A percentile compares a stretch with the other conserved stretches of the same genome.
These are phyloP conservation scores for Macrosoma leucophasiata DNA, from an alignment of 2,888 invertebrate species.

Conservation along the genomic window DNA sequence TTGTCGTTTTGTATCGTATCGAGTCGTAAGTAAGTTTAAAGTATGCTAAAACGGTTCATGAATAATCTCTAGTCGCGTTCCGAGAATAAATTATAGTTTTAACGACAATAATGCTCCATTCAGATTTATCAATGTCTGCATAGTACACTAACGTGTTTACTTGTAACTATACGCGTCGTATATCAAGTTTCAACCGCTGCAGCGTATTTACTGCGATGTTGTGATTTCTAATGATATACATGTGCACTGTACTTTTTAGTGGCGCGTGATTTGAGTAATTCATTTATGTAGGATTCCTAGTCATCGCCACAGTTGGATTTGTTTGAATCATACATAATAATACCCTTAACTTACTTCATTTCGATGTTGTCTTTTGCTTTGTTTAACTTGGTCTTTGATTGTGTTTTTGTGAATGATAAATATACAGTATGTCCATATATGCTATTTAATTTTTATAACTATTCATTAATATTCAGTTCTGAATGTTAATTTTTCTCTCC, in stretches of 20 bases:
- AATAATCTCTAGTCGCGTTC: constrained; percentile 10
- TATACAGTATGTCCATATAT: too few relatives aligned
- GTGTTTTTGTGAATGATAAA: too few relatives aligned
- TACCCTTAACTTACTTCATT: too few relatives aligned
- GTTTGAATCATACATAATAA: too few relatives aligned
- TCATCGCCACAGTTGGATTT: too few relatives aligned
- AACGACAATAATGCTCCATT: constrained; percentile 13
- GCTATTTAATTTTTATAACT: too few relatives aligned
- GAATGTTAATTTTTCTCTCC: too few relatives aligned
- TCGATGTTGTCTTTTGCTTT: too few relatives aligned
- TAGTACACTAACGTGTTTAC: constrained; percentile 22
- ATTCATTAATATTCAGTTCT: too few relatives aligned
- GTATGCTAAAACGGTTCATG: constrained; percentile 14
- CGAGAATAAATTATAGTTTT: constrained; percentile 4
- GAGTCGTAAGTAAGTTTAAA: constrained; percentile 20
- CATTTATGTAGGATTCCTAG: too few relatives aligned
- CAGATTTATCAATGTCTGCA: constrained; percentile 13
- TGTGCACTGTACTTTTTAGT: constrained; percentile 8
- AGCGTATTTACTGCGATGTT: constrained; percentile 15
- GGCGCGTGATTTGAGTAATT: constrained; percentile 9
- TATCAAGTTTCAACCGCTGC: constrained; percentile 20
- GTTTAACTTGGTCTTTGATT: too few relatives aligned
- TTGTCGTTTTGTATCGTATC: constrained; percentile 37
- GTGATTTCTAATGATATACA: constrained; percentile 12
- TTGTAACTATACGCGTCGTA: constrained; percentile 23